Evolutionary conservation across 2,797 vertebrate species (phyloP).

Genomic region (Falco peregrinus): DNA sequence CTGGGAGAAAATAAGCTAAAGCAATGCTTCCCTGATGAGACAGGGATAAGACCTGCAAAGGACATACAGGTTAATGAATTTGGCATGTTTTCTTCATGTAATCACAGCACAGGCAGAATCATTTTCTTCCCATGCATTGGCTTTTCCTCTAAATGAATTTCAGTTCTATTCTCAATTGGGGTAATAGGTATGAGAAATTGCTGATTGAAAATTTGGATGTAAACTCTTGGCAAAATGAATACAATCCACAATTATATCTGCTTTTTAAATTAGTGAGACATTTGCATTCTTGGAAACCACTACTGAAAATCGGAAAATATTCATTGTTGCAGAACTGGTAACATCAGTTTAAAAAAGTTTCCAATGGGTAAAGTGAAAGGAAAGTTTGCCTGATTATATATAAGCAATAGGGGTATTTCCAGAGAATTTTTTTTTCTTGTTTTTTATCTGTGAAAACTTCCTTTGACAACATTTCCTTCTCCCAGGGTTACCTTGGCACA

Average conservation of each 20-base stretch:
- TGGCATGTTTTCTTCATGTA: neutral
- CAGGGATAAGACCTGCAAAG: neutral
- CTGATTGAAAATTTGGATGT: neutral
- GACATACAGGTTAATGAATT: neutral
- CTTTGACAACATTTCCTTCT: neutral
- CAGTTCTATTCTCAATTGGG: neutral
- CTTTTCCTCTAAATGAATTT: neutral
- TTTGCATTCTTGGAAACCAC: neutral
- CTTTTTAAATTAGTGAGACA: neutral
- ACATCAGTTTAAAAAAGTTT: neutral
- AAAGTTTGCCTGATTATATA: neutral
- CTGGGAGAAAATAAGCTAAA: neutral
- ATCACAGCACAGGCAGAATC: neutral
- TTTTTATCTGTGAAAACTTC: neutral
- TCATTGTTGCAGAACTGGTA: neutral
- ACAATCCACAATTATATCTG: neutral
- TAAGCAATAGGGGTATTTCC: neutral
- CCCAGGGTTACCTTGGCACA: neutral
- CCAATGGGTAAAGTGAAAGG: neutral
- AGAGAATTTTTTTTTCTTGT: neutral
- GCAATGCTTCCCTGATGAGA: neutral
- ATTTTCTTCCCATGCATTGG: neutral
- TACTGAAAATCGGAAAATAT: neutral
- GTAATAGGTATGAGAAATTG: neutral
- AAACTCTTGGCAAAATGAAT: neutral